Conservation (phyloP, 2,113 vertebrate species). For the Dicrurus megarhynchus region DNA sequence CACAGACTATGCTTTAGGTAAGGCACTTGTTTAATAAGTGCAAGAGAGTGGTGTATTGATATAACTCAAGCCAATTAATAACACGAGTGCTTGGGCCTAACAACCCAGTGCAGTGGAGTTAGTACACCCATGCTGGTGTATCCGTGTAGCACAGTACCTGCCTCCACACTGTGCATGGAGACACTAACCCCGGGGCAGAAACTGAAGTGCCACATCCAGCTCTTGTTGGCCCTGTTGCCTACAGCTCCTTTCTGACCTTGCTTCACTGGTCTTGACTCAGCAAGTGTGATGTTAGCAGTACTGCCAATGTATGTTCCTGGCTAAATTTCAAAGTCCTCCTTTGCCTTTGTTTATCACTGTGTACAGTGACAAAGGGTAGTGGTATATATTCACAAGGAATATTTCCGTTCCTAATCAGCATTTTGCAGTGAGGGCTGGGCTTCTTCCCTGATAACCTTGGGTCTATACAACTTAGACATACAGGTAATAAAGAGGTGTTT, state of each 20-base stretch:
- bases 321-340: neutral
- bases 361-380: neutral
- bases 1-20: neutral
- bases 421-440: neutral
- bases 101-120: neutral
- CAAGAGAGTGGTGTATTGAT: neutral
- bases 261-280: neutral
- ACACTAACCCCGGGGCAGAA: fast-evolving
- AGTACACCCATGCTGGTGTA: neutral
- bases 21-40: neutral
- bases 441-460: neutral
- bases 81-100: neutral
- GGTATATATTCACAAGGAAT: neutral
- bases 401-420: neutral
- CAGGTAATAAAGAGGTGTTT: neutral
- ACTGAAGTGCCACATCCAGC: neutral
- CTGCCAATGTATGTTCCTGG: neutral
- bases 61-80: neutral
- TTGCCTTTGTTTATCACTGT: neutral
- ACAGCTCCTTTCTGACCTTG: neutral
- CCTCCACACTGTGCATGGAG: fast-evolving
- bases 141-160: fast-evolving
- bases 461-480: neutral
- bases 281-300: neutral
- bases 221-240: neutral